A percentile compares a stretch with the other conserved stretches of the same genome.
phyloP scores from a whole-genome alignment of 2,797 vertebrate genomes.

The Falco rusticolus region DNA sequence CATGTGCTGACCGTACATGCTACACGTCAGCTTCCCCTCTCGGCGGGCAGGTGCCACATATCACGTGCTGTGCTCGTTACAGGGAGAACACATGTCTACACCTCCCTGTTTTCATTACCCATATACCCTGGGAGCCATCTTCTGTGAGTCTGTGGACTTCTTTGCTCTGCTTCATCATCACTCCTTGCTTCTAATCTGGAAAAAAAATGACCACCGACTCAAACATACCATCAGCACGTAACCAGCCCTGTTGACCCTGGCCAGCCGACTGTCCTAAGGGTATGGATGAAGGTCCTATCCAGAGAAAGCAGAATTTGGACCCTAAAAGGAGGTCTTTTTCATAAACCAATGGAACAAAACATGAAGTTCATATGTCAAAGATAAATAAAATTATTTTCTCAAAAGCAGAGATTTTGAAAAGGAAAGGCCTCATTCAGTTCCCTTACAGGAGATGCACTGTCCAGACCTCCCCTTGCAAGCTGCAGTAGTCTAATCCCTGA shows the following conservation, averaged over 20 bases:
- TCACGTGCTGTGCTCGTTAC: neutral
- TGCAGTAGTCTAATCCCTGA: neutral
- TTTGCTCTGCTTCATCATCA: neutral
- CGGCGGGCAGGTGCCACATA: neutral
- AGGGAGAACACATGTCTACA: neutral
- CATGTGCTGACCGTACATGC: no score
- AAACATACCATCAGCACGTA: neutral
- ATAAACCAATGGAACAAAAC: neutral
- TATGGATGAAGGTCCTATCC: neutral
- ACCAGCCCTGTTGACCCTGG: neutral
- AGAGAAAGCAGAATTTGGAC: neutral
- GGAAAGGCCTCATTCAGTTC: neutral
- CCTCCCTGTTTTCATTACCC: neutral
- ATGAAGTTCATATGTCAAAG: neutral
- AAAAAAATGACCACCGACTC: neutral
- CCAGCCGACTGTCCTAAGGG: neutral
- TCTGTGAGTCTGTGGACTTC: neutral
- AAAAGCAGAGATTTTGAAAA: neutral
- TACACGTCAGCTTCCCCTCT: neutral
- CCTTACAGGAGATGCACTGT: neutral
- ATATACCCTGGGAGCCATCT: neutral
- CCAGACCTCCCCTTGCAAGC: neutral
- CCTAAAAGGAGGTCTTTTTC: neutral
- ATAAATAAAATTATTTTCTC: neutral
- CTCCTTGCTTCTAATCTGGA: neutral